Evolutionary conservation across 2,797 vertebrate genomes (phyloP).

Genomic region (Malacoraja senta): DNA sequence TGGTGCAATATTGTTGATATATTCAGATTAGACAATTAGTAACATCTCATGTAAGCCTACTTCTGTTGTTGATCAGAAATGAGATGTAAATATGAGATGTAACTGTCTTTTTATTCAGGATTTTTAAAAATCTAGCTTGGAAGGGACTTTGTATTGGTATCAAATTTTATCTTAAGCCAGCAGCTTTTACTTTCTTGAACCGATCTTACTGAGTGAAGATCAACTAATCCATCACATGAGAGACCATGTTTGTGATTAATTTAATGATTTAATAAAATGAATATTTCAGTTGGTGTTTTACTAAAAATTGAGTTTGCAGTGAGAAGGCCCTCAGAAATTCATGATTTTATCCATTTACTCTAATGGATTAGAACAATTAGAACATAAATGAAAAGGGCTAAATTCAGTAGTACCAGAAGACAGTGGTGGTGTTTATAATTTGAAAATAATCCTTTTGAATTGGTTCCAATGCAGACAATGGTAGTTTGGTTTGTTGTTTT

Average conservation of each 20-base stretch:
- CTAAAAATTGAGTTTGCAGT: background rate
- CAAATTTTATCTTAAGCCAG: background rate
- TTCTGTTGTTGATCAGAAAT: background rate
- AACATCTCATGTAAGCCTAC: background rate
- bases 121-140: background rate
- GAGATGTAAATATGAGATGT: background rate
- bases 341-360: background rate
- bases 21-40: background rate
- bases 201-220: background rate
- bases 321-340: background rate
- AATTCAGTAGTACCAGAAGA: no score
- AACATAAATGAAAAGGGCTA: no score
- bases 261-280: background rate
- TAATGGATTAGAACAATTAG: background rate
- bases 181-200: background rate
- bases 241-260: background rate
- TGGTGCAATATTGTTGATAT: no score
- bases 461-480: no score
- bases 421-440: no score
- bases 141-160: background rate
- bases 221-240: background rate
- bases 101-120: background rate
- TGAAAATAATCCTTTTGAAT: no score
- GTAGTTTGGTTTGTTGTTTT: no score
- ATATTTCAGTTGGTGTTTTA: background rate